Evolutionary conservation across 2,113 vertebrate species (phyloP).

Genomic region (Odocoileus hemionus): DNA sequence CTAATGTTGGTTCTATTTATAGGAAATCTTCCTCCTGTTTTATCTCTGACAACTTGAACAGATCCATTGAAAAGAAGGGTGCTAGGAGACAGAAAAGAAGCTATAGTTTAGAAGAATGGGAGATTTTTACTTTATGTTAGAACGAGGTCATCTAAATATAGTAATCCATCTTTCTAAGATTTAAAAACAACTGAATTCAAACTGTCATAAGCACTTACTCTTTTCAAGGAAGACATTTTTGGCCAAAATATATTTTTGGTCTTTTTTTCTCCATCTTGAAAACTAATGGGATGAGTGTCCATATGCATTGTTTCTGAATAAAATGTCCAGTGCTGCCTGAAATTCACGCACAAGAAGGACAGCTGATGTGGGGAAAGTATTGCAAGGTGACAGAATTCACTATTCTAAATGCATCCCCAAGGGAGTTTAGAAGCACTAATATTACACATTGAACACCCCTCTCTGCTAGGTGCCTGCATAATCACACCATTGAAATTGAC

Average conservation of each 20-base stretch:
- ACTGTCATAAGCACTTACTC: neutral
- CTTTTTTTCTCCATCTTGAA: neutral
- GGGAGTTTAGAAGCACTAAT: slow-evolving; percentile 22
- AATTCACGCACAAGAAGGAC: slow-evolving; percentile 5
- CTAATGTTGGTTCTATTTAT: slow-evolving; percentile 28
- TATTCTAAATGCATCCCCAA: slow-evolving; percentile 37
- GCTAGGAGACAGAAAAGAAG: neutral
- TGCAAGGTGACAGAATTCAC: slow-evolving; percentile 45
- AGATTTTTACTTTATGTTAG: neutral
- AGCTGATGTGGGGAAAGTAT: neutral
- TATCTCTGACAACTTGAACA: slow-evolving; percentile 30
- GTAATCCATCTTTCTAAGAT: neutral
- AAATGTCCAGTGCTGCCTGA: neutral
- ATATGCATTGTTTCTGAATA: slow-evolving; percentile 16
- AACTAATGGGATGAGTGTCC: slow-evolving; percentile 17
- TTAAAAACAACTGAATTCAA: neutral
- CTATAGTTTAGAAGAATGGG: neutral
- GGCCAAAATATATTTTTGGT: neutral
- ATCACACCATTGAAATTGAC: slow-evolving; percentile 42
- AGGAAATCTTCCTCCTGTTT: slow-evolving; percentile 28
- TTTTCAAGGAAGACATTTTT: slow-evolving; percentile 20
- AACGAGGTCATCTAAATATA: slow-evolving; percentile 15
- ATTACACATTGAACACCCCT: neutral
- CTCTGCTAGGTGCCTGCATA: slow-evolving; percentile 47
- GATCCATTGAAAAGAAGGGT: neutral